Conservation (phyloP, 1,140 invertebrate species). For the Grapholita molesta region DNA sequence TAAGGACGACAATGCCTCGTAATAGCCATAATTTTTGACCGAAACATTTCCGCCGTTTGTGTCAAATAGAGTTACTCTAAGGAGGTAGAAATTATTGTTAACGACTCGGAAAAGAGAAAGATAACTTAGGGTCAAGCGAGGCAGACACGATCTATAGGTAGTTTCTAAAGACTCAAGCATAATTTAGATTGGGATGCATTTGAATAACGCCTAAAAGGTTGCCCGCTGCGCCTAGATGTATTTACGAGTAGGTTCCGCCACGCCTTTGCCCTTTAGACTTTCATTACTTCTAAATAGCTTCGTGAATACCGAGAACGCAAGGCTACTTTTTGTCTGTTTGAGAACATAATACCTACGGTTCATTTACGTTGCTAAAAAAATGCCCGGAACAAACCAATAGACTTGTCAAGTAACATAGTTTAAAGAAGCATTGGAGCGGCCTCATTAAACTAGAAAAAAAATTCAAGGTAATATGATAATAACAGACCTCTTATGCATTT, state of each 20-base stretch:
- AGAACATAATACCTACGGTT: slow-evolving; percentile 15
- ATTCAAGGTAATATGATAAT: slow-evolving; percentile 12
- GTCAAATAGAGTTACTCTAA: slow-evolving; percentile 3
- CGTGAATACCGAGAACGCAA: slow-evolving; percentile 40
- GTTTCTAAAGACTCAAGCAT: slow-evolving; percentile 10
- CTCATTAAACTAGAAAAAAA: neutral
- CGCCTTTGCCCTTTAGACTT: slow-evolving; percentile 70
- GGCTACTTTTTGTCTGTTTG: slow-evolving; percentile 12
- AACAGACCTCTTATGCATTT: neutral
- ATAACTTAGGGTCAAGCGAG: slow-evolving; percentile 9
- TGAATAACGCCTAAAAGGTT: slow-evolving; percentile 60
- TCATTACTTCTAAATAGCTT: slow-evolving; percentile 60
- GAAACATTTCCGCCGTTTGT: neutral
- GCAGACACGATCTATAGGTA: slow-evolving; percentile 6
- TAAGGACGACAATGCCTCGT: neutral
- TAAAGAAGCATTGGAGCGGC: slow-evolving; percentile 7
- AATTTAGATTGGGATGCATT: slow-evolving; percentile 33
- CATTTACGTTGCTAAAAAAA: slow-evolving; percentile 12
- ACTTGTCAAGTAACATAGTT: slow-evolving; percentile 16
- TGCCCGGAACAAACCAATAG: slow-evolving; percentile 2
- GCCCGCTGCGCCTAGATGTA: slow-evolving; percentile 69
- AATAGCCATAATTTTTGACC: neutral
- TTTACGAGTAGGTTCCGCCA: slow-evolving; percentile 59
- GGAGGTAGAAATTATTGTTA: neutral
- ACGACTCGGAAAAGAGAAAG: neutral